Percentiles rank a stretch among this genome's conserved stretches.
phyloP scores from a whole-genome alignment of 2,797 vertebrate genomes.

The Amphiprion clarkii region DNA sequence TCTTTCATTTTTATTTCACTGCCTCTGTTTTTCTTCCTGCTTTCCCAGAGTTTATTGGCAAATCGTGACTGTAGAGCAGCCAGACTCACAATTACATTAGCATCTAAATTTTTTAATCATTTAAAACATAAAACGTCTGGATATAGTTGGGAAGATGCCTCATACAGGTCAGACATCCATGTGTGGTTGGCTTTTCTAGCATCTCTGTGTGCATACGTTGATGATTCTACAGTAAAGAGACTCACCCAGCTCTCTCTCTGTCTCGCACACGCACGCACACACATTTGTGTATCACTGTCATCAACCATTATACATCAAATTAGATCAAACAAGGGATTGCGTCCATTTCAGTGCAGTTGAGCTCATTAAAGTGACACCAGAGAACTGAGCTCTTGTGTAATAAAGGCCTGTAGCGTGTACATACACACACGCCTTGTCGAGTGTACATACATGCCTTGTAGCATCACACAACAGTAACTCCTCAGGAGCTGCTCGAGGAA shows the following conservation, averaged over 20 bases:
- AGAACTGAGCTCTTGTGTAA: slow-evolving; percentile 50
- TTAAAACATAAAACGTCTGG: neutral
- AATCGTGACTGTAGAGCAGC: neutral
- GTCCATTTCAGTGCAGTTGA: slow-evolving; percentile 31
- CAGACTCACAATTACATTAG: neutral
- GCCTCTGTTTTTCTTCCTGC: no score
- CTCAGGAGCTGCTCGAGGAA: no score
- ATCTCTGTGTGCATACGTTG: no score
- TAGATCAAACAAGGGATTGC: slow-evolving; percentile 52
- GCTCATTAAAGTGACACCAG: slow-evolving; percentile 43
- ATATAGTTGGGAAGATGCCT: neutral
- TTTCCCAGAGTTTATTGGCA: neutral
- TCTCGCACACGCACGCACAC: slow-evolving; percentile 11
- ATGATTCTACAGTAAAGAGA: no score
- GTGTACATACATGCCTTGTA: slow-evolving; percentile 1
- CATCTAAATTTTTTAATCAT: no score
- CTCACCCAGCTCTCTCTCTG: no score
- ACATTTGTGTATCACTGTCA: slow-evolving; percentile 60
- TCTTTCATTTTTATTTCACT: neutral
- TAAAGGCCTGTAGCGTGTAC: slow-evolving; percentile 41
- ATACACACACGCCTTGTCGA: neutral
- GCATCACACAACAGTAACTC: slow-evolving; percentile 1
- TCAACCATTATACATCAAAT: slow-evolving; percentile 72
- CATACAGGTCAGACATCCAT: neutral
- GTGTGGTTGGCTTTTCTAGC: neutral